Evolutionary conservation across 2,888 invertebrate species (phyloP).

Genomic region (Agapetus fuscipes): DNA sequence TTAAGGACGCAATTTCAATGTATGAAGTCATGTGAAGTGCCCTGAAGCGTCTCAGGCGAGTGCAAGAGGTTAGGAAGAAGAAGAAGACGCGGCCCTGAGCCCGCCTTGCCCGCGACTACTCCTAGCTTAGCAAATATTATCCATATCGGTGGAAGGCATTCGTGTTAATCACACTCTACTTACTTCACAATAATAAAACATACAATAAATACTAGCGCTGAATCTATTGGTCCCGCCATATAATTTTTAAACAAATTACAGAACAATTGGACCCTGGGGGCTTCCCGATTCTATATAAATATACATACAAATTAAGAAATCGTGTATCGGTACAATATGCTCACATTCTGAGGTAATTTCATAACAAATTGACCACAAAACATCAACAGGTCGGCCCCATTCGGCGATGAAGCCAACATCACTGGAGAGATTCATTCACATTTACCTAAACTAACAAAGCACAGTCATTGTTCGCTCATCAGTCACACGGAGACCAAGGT

Average conservation of each 20-base stretch:
- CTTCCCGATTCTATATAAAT: too few species aligned
- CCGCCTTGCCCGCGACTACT: background rate
- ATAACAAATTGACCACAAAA: conserved; percentile 18
- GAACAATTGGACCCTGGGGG: conserved; percentile 36
- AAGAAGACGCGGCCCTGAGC: background rate
- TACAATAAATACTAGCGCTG: conserved; percentile 47
- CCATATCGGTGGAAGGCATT: conserved; percentile 38
- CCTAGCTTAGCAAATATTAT: conserved; percentile 11
- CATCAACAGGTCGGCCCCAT: conserved; percentile 19
- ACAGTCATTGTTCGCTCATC: too few species aligned
- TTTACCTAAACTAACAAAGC: background rate
- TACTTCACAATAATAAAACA: conserved; percentile 33
- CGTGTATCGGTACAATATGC: background rate
- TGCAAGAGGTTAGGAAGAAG: too few species aligned
- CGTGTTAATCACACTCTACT: conserved; percentile 17
- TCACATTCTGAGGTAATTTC: conserved; percentile 16
- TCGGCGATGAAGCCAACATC: conserved; percentile 16
- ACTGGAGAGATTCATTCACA: conserved; percentile 19
- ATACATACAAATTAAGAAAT: too few species aligned
- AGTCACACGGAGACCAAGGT: conserved; percentile 24
- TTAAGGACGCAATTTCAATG: too few species aligned
- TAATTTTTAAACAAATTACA: conserved; percentile 53
- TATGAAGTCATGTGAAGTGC: too few species aligned
- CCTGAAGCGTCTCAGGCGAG: too few species aligned
- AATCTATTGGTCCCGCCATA: conserved; percentile 48